Percentiles rank a stretch among this genome's conserved stretches.
Conservation (phyloP, 2,797 vertebrate genomes). For the Mycteria americana region DNA sequence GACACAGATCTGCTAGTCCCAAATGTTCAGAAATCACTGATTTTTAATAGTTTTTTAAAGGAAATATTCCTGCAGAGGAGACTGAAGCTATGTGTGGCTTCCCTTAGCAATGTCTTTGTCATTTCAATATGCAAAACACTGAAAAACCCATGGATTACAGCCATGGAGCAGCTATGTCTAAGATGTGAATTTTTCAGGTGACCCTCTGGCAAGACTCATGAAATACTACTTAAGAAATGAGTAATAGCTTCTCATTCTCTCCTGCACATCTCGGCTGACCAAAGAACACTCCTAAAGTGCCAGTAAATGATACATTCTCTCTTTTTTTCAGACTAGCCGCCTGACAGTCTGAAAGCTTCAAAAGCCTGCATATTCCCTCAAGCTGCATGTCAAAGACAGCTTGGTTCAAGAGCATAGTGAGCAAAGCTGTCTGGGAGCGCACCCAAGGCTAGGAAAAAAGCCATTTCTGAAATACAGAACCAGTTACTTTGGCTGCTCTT, state of each 20-base stretch:
- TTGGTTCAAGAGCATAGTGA: not conserved
- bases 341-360: not conserved
- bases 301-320: not conserved
- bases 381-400: not conserved
- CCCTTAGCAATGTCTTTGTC: not conserved
- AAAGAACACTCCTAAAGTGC: not conserved
- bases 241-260: not conserved
- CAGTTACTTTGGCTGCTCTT: not conserved
- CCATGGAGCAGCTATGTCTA: not conserved
- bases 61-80: not conserved
- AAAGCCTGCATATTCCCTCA: not conserved
- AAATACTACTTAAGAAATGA: constrained; percentile 8
- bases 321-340: not conserved
- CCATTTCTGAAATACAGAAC: not conserved
- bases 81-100: not conserved
- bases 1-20: not conserved
- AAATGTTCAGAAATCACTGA: not conserved
- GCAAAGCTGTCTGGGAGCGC: not conserved
- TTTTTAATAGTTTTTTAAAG: not conserved
- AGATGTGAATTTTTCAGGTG: constrained; percentile 15
- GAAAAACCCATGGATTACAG: not conserved
- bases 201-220: not conserved
- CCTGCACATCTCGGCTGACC: not conserved
- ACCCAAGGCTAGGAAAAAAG: not conserved
- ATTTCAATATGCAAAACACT: not conserved